Percentiles rank a stretch among this genome's conserved stretches.
Conservation (phyloP, 2,113 vertebrate species). For the Pseudopipra pipra region DNA sequence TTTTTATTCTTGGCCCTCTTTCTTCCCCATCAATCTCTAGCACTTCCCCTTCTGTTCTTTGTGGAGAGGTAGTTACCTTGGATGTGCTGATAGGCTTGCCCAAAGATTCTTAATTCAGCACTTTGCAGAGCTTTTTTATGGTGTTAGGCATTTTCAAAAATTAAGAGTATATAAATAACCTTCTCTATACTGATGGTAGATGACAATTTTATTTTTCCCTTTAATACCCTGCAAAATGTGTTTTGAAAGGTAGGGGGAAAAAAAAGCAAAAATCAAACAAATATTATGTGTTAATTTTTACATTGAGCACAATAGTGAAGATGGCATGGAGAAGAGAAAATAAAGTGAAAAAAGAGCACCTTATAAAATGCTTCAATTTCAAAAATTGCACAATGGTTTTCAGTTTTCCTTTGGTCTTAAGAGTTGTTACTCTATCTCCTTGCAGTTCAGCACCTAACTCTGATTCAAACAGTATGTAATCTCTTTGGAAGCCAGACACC, state of each 20-base stretch:
- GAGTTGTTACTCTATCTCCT: not conserved
- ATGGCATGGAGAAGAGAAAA: not conserved
- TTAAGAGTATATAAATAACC: not conserved
- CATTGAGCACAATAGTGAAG: not conserved
- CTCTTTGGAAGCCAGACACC: not conserved
- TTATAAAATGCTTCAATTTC: not conserved
- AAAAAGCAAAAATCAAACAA: not conserved
- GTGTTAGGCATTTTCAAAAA: not conserved
- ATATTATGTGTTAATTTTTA: not conserved
- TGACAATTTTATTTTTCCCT: not conserved
- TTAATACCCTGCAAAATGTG: not conserved
- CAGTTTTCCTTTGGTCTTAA: not conserved
- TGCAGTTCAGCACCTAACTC: not conserved
- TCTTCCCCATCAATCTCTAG: not conserved
- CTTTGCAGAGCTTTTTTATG: not conserved
- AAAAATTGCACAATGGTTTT: not conserved
- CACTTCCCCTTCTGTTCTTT: not conserved
- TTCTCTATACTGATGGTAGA: not conserved
- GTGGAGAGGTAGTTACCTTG: not conserved
- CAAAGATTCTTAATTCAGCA: not conserved
- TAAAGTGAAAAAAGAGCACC: not conserved
- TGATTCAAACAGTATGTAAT: not conserved
- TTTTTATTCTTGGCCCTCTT: not conserved
- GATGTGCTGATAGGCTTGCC: not conserved
- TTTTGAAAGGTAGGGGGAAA: not conserved